Evolutionary conservation across 2,113 vertebrate genomes (phyloP).

Genomic region (Ochotona curzoniae): DNA sequence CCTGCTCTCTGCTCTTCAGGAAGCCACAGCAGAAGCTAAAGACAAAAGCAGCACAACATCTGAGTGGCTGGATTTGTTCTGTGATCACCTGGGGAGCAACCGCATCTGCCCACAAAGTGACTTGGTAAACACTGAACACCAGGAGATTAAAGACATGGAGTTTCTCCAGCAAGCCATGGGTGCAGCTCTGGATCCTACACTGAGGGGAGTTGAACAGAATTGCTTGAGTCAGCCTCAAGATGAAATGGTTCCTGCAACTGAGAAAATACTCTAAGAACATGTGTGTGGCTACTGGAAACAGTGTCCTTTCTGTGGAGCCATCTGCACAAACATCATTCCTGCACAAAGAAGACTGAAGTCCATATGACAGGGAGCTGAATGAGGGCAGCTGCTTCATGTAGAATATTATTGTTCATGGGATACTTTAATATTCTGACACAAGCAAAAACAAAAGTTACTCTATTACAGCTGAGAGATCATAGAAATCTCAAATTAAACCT

Average conservation of each 20-base stretch:
- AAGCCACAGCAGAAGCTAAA: constrained; percentile 39
- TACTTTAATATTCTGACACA: too few relatives aligned
- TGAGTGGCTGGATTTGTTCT: constrained; percentile 81
- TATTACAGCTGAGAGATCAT: too few relatives aligned
- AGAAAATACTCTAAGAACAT: constrained; percentile 71
- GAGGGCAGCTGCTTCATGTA: too few relatives aligned
- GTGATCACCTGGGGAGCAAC: constrained; percentile 50
- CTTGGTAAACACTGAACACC: constrained; percentile 72
- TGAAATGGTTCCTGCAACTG: background rate
- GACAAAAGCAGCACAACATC: constrained; percentile 52
- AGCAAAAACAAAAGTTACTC: too few relatives aligned
- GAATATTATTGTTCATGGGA: too few relatives aligned
- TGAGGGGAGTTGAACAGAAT: background rate
- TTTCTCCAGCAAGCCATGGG: constrained; percentile 73
- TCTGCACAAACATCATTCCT: constrained; percentile 80
- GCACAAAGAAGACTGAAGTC: constrained; percentile 72
- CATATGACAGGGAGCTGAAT: too few relatives aligned
- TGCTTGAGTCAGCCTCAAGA: background rate
- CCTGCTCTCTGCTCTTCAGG: constrained; percentile 50
- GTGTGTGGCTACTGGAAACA: constrained; percentile 79
- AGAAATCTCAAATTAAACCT: too few relatives aligned
- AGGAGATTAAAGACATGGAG: constrained; percentile 75
- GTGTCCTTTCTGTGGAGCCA: constrained; percentile 81
- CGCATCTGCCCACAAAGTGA: constrained; percentile 66
- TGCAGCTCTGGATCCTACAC: background rate